Conservation (phyloP, 2,888 invertebrate species). For the Acanthosepion lycidas region DNA sequence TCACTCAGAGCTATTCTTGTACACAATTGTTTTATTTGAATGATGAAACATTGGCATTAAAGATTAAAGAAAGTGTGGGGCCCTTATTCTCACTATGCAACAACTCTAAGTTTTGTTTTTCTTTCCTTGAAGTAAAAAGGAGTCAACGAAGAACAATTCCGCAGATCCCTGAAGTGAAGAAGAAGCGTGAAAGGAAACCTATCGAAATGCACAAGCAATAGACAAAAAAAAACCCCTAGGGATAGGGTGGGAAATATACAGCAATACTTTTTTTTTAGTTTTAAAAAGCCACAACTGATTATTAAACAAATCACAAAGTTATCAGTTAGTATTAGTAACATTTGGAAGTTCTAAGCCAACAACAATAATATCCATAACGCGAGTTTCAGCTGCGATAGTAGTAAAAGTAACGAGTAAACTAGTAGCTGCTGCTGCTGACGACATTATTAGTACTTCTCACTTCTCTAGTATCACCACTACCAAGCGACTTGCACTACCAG, state of each 20-base stretch:
- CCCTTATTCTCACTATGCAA: too few relatives aligned
- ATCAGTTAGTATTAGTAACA: background rate
- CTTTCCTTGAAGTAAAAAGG: too few relatives aligned
- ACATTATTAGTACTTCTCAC: conserved; percentile 18
- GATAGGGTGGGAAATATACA: too few relatives aligned
- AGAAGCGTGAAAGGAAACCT: background rate
- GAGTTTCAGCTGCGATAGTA: background rate
- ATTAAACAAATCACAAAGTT: background rate
- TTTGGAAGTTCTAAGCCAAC: background rate
- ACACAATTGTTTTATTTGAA: too few relatives aligned
- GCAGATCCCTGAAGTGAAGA: background rate
- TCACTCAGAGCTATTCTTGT: too few relatives aligned
- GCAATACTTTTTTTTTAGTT: background rate
- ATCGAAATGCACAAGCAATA: background rate
- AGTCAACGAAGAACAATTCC: too few relatives aligned
- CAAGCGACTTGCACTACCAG: background rate
- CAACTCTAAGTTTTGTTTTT: too few relatives aligned
- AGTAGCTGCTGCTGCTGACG: background rate
- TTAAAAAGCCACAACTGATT: background rate
- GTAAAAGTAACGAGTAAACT: background rate
- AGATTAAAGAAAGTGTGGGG: too few relatives aligned
- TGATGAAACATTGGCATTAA: too few relatives aligned
- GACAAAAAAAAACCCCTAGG: too few relatives aligned
- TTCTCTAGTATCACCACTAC: background rate
- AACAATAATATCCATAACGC: background rate